Conservation (phyloP, 2,797 vertebrate species). For the Danio albolineatus region DNA sequence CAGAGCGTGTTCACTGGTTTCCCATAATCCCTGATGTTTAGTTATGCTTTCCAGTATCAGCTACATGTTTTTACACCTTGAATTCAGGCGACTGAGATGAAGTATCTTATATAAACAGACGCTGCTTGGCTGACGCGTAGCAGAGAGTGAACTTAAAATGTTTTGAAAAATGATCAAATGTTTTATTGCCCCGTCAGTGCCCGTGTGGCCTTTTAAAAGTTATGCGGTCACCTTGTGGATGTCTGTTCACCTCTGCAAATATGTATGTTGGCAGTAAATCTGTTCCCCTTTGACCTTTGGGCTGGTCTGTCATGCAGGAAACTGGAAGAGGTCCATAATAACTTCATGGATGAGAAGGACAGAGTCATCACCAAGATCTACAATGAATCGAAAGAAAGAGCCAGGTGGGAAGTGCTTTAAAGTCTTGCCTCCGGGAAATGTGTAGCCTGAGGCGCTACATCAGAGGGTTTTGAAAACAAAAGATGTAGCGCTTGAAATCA, state of each 20-base stretch:
- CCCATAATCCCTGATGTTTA: constrained; percentile 60
- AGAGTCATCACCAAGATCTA: constrained; percentile 83
- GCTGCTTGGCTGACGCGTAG: constrained; percentile 11
- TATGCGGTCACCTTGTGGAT: constrained; percentile 12
- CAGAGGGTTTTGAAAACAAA: constrained; percentile 26
- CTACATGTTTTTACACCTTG: constrained; percentile 65
- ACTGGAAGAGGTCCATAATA: constrained; percentile 83
- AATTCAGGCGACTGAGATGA: constrained; percentile 41
- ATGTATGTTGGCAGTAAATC: constrained; percentile 44
- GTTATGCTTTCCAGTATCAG: constrained; percentile 56
- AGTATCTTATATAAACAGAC: constrained; percentile 48
- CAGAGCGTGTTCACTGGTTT: constrained; percentile 50
- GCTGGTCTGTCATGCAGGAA: constrained; percentile 74
- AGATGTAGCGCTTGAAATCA: constrained; percentile 9
- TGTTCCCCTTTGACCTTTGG: constrained; percentile 21
- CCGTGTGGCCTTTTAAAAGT: constrained; percentile 28
- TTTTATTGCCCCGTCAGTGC: constrained; percentile 27
- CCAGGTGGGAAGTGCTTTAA: constrained; percentile 76
- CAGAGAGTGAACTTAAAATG: constrained; percentile 44
- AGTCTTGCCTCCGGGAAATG: neutral
- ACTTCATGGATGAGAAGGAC: constrained; percentile 88
- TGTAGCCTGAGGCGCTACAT: constrained; percentile 15
- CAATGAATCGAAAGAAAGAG: constrained; percentile 84
- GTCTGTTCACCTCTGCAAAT: constrained; percentile 31
- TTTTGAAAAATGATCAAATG: constrained; percentile 46